A percentile compares a stretch with the other conserved stretches of the same genome.
Conservation (phyloP, 2,797 vertebrate genomes). For the Gymnoscopelus braueri region DNA sequence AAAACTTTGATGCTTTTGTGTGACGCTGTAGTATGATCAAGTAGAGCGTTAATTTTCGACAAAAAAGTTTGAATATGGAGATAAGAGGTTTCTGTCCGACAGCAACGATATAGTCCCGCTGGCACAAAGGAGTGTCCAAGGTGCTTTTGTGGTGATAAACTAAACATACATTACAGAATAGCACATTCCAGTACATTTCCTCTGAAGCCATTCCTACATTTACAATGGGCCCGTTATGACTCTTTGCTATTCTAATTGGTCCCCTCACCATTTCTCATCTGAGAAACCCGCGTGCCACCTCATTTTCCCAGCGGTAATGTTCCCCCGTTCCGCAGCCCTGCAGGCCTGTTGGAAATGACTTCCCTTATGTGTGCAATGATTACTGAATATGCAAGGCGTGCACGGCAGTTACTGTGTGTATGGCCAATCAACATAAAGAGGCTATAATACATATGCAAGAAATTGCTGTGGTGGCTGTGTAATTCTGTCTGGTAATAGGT, state of each 20-base stretch:
- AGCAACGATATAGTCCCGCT: no score
- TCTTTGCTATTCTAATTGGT: slow-evolving; percentile 49
- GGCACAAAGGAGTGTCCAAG: background rate
- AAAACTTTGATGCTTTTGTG: no score
- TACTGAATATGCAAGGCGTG: slow-evolving; percentile 21
- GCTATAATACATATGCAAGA: slow-evolving; percentile 2
- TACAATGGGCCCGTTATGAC: slow-evolving; percentile 25
- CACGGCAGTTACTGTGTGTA: slow-evolving; percentile 12
- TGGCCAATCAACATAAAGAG: slow-evolving; percentile 38
- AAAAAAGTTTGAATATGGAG: no score
- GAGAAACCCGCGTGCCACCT: slow-evolving; percentile 41
- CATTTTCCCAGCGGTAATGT: slow-evolving; percentile 51
- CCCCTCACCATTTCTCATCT: slow-evolving; percentile 44
- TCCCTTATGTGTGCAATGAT: slow-evolving; percentile 44
- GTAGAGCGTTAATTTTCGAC: no score
- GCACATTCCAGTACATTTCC: slow-evolving; percentile 34
- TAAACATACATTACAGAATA: slow-evolving; percentile 50
- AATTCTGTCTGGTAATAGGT: slow-evolving; percentile 23
- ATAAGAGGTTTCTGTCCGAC: no score
- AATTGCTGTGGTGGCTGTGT: slow-evolving; percentile 15
- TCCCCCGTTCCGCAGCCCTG: slow-evolving; percentile 23
- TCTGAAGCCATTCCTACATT: slow-evolving; percentile 16
- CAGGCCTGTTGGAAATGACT: slow-evolving; percentile 44
- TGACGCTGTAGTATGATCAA: no score
- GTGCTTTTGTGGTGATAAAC: slow-evolving; percentile 42